Conservation (phyloP, 2,113 vertebrate species). For the Tyrannus savana region DNA sequence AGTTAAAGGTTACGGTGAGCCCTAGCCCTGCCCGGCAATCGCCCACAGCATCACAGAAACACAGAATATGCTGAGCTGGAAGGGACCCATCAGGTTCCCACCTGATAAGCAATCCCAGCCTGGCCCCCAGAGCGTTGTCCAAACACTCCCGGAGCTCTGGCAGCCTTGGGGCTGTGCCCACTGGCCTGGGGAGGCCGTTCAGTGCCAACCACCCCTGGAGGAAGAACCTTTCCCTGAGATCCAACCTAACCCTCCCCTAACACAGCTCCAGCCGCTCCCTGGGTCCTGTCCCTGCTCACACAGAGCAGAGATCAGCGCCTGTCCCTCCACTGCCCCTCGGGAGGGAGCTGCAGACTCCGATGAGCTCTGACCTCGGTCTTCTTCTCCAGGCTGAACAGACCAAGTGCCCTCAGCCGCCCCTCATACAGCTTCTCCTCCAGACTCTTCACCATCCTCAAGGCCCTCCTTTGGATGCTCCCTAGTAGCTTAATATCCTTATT, state of each 20-base stretch:
- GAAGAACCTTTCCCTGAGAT: not conserved
- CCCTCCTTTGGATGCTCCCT: not conserved
- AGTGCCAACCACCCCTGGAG: not conserved
- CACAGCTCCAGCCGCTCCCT: not conserved
- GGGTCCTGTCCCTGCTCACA: not conserved
- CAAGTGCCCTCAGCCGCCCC: not conserved
- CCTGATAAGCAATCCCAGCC: not conserved
- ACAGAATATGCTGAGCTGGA: not conserved
- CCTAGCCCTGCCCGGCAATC: not conserved
- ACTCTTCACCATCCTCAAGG: not conserved
- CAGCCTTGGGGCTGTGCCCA: not conserved
- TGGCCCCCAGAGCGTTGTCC: not conserved
- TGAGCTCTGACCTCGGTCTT: not conserved
- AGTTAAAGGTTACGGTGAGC: not conserved
- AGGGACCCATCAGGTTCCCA: not conserved
- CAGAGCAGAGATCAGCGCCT: not conserved
- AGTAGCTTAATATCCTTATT: not conserved
- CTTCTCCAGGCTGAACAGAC: not conserved
- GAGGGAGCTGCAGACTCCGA: not conserved
- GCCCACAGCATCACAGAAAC: not conserved
- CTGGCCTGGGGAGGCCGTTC: not conserved
- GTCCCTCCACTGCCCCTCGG: not conserved
- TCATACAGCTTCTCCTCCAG: not conserved
- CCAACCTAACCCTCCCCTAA: not conserved
- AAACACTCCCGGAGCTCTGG: not conserved